phyloP scores from a whole-genome alignment of 2,113 vertebrate genomes.

The Pogona vitticeps region DNA sequence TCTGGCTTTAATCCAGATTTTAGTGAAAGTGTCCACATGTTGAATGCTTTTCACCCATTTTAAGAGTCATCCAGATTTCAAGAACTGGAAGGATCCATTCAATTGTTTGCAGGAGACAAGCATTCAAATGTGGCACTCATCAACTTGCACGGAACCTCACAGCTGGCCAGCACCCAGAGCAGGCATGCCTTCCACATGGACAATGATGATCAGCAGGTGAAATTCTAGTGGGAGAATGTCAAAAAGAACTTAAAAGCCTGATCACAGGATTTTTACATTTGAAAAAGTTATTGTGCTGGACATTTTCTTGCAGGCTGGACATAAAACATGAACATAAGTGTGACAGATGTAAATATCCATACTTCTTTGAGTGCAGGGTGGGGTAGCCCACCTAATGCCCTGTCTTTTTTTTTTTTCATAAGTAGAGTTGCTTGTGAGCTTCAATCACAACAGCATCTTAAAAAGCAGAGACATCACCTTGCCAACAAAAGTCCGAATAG shows the following conservation, averaged over 20 bases:
- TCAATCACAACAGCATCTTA: too few relatives aligned
- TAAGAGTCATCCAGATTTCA: neutral
- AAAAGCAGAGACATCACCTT: too few relatives aligned
- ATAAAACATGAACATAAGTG: neutral
- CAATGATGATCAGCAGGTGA: too few relatives aligned
- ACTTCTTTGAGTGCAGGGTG: neutral
- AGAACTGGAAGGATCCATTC: neutral
- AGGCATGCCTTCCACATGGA: too few relatives aligned
- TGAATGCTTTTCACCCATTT: neutral
- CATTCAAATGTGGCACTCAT: too few relatives aligned
- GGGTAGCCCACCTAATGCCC: neutral
- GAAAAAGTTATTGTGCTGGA: neutral
- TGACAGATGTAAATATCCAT: neutral
- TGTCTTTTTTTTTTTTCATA: neutral
- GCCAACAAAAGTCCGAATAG: too few relatives aligned
- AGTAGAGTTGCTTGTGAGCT: neutral
- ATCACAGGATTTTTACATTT: neutral
- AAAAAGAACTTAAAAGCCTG: neutral
- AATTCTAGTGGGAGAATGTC: neutral
- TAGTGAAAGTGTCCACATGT: conserved; percentile 13
- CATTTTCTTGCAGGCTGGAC: neutral
- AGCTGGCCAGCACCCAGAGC: too few relatives aligned
- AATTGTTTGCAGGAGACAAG: neutral
- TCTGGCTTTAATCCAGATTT: conserved; percentile 39
- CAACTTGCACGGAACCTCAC: too few relatives aligned